Conservation (phyloP, 2,888 invertebrate genomes). For the Drosophila imparisetae region DNA sequence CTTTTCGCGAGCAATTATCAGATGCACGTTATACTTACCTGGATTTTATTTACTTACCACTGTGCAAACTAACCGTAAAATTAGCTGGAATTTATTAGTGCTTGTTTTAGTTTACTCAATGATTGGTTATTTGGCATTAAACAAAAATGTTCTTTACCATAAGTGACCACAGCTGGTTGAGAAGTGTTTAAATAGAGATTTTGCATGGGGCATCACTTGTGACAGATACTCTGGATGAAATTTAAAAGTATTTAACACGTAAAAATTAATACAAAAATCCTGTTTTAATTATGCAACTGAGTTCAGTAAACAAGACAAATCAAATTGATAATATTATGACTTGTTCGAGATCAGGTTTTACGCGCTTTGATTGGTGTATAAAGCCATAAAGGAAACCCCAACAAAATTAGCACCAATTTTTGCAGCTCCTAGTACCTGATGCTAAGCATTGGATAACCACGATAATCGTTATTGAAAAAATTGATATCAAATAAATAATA, state of each 20-base stretch:
- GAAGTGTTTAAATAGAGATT: neutral
- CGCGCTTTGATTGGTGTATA: conserved; percentile 8
- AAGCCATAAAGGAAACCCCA: conserved; percentile 34
- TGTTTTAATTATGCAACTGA: conserved; percentile 31
- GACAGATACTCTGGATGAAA: conserved; percentile 17
- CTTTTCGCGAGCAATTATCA: conserved; percentile 59
- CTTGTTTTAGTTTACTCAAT: conserved; percentile 18
- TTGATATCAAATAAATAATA: conserved; percentile 10
- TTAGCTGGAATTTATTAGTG: conserved; percentile 29
- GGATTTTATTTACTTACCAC: conserved; percentile 27
- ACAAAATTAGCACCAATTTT: conserved; percentile 45
- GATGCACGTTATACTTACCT: conserved; percentile 34
- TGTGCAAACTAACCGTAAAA: conserved; percentile 37
- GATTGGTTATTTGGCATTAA: conserved; percentile 19
- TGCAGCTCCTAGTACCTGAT: conserved; percentile 42
- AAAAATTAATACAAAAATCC: conserved; percentile 5
- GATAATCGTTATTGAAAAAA: conserved; percentile 10
- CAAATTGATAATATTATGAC: conserved; percentile 32
- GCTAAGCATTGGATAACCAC: conserved; percentile 21
- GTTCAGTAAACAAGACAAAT: conserved; percentile 21
- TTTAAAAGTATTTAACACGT: neutral
- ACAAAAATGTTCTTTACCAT: conserved; percentile 42
- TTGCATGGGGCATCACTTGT: neutral
- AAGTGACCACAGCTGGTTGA: neutral
- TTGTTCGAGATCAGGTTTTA: conserved; percentile 21